A percentile compares a stretch with the other conserved stretches of the same genome.
Conservation (phyloP, 2,888 invertebrate species). For the Rhagonycha lutea region DNA sequence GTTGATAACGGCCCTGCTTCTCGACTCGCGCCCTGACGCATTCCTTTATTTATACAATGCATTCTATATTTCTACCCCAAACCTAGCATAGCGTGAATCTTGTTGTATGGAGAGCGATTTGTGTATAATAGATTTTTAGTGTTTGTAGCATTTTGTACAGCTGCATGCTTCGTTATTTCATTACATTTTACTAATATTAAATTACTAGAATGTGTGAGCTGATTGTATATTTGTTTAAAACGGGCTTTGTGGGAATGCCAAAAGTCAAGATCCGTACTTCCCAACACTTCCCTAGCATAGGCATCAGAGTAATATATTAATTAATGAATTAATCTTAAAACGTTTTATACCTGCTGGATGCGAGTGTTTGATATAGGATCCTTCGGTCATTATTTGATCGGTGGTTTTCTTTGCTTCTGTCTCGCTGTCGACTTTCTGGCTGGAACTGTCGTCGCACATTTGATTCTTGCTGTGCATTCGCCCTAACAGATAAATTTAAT, state of each 20-base stretch:
- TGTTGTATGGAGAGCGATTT: constrained; percentile 33
- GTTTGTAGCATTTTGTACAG: constrained; percentile 55
- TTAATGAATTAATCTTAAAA: constrained; percentile 43
- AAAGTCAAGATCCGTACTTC: constrained; percentile 28
- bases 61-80: constrained; percentile 50
- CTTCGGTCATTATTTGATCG: constrained; percentile 33
- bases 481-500: constrained; percentile 42
- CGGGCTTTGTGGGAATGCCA: constrained; percentile 35
- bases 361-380: constrained; percentile 45
- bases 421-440: constrained; percentile 34
- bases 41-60: constrained; percentile 48
- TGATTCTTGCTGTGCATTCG: constrained; percentile 20
- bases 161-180: constrained; percentile 53
- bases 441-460: constrained; percentile 26
- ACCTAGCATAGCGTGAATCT: constrained; percentile 33
- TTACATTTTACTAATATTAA: constrained; percentile 42
- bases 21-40: constrained; percentile 41
- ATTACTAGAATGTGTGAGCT: constrained; percentile 37
- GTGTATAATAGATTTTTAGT: constrained; percentile 46
- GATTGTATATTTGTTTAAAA: constrained; percentile 39
- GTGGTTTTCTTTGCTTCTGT: constrained; percentile 38
- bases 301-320: constrained; percentile 51
- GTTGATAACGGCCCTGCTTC: constrained; percentile 6
- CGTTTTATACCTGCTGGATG: constrained; percentile 49
- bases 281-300: constrained; percentile 43